Percentiles rank a stretch among this genome's conserved stretches.
Conservation (phyloP, 2,888 invertebrate genomes). For the Chromoteleia sp. region DNA sequence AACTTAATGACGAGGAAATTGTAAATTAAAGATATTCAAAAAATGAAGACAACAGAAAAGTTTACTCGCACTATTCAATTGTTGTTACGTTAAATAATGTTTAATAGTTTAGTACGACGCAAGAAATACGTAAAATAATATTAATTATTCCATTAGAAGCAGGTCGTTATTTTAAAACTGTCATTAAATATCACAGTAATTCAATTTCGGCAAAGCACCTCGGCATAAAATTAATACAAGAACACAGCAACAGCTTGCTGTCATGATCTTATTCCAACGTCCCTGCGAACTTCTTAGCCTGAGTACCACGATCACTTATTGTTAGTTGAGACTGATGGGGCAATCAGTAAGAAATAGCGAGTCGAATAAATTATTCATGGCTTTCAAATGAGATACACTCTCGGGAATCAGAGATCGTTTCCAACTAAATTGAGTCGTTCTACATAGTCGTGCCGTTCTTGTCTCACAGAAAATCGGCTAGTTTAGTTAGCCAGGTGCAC, state of each 20-base stretch:
- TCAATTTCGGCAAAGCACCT: constrained; percentile 37
- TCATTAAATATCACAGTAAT: constrained; percentile 45
- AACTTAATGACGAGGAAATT: too few species aligned
- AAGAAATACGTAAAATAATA: background rate
- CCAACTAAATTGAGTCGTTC: constrained; percentile 71
- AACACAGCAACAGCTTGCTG: constrained; percentile 52
- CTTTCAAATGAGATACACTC: constrained; percentile 71
- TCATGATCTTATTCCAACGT: constrained; percentile 48
- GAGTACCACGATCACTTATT: constrained; percentile 64
- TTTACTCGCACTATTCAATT: too few species aligned
- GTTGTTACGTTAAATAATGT: too few species aligned
- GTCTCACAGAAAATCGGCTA: constrained; percentile 64
- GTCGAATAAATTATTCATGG: constrained; percentile 74
- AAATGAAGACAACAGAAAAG: too few species aligned
- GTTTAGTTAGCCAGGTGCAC: constrained; percentile 61
- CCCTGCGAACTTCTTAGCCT: constrained; percentile 51
- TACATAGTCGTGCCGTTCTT: constrained; percentile 63
- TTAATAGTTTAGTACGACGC: too few species aligned
- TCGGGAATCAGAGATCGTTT: constrained; percentile 72
- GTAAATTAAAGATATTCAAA: too few species aligned
- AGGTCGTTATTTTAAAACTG: constrained; percentile 20
- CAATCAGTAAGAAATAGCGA: constrained; percentile 73
- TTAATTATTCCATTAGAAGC: constrained; percentile 7
- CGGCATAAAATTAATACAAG: constrained; percentile 46
- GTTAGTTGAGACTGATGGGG: constrained; percentile 72